These are phyloP conservation scores for Therioaphis trifolii DNA, from an alignment of 2,888 invertebrate genomes.

Conservation along the genomic window DNA sequence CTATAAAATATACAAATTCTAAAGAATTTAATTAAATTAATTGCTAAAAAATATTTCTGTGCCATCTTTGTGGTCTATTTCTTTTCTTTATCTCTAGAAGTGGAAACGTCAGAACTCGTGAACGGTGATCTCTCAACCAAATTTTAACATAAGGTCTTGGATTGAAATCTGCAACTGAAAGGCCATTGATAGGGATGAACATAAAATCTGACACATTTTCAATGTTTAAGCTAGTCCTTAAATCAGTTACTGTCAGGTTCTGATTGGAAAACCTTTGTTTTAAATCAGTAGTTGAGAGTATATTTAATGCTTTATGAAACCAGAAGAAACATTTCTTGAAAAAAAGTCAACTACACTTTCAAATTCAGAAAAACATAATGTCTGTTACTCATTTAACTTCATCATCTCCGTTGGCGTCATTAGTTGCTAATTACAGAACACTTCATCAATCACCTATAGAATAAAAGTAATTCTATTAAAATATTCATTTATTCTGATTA, in stretches of 20 bases:
- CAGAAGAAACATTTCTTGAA: not conserved
- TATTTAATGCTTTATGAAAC: slow-evolving; percentile 10
- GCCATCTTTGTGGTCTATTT: not conserved
- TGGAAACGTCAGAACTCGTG: not conserved
- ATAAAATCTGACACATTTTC: slow-evolving; percentile 7
- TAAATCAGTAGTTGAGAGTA: not conserved
- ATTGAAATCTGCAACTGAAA: not conserved
- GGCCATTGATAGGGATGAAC: not conserved
- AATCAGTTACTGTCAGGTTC: not conserved
- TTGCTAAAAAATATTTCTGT: not conserved
- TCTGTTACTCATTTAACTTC: slow-evolving; percentile 5
- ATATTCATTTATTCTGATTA: not conserved
- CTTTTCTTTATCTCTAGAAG: not conserved
- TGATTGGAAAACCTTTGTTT: not conserved
- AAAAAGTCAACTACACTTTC: slow-evolving; percentile 17
- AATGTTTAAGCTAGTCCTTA: not conserved
- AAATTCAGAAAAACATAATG: slow-evolving; percentile 12
- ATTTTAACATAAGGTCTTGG: not conserved
- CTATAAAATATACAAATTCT: too few relatives aligned
- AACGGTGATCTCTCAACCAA: not conserved
- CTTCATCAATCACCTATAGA: not conserved
- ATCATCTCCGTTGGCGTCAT: not conserved
- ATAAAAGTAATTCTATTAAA: not conserved
- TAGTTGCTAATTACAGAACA: not conserved
- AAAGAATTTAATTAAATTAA: too few relatives aligned